phyloP scores from a whole-genome alignment of 2,797 vertebrate species.

The Telmatherina bonti region DNA sequence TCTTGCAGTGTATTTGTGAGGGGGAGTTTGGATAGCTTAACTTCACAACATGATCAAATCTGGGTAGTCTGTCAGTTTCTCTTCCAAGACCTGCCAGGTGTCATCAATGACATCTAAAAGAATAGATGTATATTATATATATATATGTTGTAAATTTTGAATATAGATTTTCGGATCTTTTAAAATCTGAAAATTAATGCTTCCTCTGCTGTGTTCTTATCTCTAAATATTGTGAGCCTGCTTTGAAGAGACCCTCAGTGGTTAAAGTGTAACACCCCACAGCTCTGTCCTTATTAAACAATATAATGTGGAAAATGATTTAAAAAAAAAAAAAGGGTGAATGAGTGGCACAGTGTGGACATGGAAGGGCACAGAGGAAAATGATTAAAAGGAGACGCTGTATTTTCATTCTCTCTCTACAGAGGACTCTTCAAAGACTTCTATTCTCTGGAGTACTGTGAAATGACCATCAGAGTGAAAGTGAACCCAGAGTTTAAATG shows the following conservation, averaged over 20 bases:
- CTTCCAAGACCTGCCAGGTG: conserved; percentile 25
- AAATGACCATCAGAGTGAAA: background rate
- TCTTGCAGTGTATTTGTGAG: conserved; percentile 9
- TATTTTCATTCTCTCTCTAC: background rate
- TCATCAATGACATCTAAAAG: conserved; percentile 15
- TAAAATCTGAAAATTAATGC: background rate
- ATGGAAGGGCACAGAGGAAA: background rate
- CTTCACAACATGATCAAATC: conserved; percentile 4
- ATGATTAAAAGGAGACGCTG: background rate
- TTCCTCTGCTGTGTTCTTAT: background rate
- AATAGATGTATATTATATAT: too few species aligned
- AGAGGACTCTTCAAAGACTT: background rate
- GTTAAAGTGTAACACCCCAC: background rate
- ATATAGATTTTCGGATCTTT: conserved; percentile 7
- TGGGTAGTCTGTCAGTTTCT: conserved; percentile 25
- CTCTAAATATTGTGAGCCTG: background rate
- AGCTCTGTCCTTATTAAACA: background rate
- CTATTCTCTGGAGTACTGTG: background rate
- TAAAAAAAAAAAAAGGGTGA: background rate
- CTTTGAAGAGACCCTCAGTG: background rate
- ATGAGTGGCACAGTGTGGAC: background rate
- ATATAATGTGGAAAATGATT: too few species aligned
- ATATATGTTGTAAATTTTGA: conserved; percentile 8
- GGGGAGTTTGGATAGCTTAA: conserved; percentile 17
- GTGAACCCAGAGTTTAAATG: background rate